Percentiles rank a stretch among this genome's conserved stretches.
These are phyloP conservation scores for Sinopyrophorus schimmeli DNA, from an alignment of 2,888 invertebrate species.

Conservation along the genomic window DNA sequence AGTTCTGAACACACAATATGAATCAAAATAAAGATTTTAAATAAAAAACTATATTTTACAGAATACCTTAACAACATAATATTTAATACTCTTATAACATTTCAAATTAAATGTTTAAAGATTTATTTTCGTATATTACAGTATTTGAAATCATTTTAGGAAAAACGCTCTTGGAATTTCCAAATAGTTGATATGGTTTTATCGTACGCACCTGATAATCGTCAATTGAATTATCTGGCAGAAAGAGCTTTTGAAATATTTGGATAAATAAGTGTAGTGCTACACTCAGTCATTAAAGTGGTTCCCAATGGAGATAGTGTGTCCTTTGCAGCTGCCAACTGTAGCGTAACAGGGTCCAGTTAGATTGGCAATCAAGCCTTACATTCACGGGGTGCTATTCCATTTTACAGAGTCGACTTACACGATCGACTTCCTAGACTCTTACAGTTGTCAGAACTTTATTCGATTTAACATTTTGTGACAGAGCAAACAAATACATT, in stretches of 20 bases:
- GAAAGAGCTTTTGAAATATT: conserved; percentile 12
- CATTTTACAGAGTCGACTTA: conserved; percentile 31
- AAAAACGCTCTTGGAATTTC: too few species aligned
- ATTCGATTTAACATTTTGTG: conserved; percentile 29
- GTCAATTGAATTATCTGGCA: background rate
- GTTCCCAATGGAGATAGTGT: conserved; percentile 17
- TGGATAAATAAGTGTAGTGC: conserved; percentile 18
- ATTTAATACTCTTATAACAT: too few species aligned
- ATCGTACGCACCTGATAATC: background rate
- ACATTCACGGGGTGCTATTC: conserved; percentile 34
- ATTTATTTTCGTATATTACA: too few species aligned
- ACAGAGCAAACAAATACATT: conserved; percentile 17
- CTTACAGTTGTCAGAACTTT: conserved; percentile 28
- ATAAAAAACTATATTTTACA: too few species aligned
- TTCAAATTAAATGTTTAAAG: too few species aligned
- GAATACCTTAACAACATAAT: too few species aligned
- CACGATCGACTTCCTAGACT: conserved; percentile 27
- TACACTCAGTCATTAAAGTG: conserved; percentile 23
- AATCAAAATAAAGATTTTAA: too few species aligned
- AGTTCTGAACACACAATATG: too few species aligned
- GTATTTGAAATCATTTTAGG: too few species aligned
- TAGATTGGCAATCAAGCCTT: conserved; percentile 34
- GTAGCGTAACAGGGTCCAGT: conserved; percentile 32
- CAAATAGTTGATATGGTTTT: background rate
- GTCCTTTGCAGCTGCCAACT: conserved; percentile 29